Conservation (phyloP, 2,113 vertebrate genomes). For the Callaeas wilsoni region DNA sequence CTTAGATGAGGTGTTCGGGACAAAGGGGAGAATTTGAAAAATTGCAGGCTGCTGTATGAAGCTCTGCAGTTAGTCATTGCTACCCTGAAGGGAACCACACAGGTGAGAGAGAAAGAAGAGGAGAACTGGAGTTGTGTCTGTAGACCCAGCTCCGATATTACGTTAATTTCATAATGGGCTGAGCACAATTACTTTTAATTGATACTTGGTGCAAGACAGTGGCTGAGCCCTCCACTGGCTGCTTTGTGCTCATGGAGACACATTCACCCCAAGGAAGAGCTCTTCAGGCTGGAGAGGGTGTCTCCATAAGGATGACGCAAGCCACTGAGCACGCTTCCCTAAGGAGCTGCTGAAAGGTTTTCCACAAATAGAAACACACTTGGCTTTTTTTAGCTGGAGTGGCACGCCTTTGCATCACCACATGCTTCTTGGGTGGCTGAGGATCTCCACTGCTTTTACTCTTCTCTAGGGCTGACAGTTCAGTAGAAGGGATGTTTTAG, state of each 20-base stretch:
- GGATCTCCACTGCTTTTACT: neutral
- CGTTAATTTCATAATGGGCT: neutral
- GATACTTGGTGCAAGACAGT: neutral
- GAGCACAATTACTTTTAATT: neutral
- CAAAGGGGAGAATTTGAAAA: neutral
- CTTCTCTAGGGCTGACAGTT: neutral
- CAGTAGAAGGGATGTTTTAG: neutral
- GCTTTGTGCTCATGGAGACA: neutral
- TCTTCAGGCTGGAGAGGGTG: neutral
- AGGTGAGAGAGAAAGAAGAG: neutral
- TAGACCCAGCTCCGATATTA: neutral
- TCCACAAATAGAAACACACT: constrained; percentile 49
- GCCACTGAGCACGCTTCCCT: neutral
- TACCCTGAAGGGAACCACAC: neutral
- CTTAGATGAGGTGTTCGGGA: neutral
- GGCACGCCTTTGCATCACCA: constrained; percentile 8
- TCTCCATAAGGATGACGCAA: neutral
- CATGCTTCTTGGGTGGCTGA: constrained; percentile 43
- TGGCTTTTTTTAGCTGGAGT: neutral
- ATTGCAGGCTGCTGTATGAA: neutral
- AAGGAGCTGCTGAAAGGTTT: constrained; percentile 28
- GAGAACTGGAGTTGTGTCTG: neutral
- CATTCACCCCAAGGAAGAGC: neutral
- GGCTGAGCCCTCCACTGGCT: rapidly evolving
- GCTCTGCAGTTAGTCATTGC: neutral